Evolutionary conservation across 2,888 invertebrate genomes (phyloP).

Genomic region (Vesta saturnalis): DNA sequence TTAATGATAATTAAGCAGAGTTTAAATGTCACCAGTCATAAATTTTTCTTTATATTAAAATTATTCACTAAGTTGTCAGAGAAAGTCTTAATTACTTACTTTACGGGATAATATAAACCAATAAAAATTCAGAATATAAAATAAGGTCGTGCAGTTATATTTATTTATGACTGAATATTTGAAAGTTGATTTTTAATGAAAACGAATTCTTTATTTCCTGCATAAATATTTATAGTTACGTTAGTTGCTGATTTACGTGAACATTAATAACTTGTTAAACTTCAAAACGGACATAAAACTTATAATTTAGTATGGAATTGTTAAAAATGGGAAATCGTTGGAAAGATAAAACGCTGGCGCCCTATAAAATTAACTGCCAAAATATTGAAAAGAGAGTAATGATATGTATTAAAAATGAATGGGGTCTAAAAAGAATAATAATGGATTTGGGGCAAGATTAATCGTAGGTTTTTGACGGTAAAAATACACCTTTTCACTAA

Average conservation of each 20-base stretch:
- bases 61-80: slow-evolving; percentile 28
- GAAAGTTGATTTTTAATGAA: slow-evolving; percentile 23
- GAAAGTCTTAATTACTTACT: slow-evolving; percentile 24
- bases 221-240: slow-evolving; percentile 15
- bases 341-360: slow-evolving; percentile 46
- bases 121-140: slow-evolving; percentile 21
- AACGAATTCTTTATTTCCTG: slow-evolving; percentile 16
- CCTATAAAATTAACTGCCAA: slow-evolving; percentile 50
- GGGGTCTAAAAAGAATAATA: slow-evolving; percentile 44
- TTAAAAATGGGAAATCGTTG: slow-evolving; percentile 29
- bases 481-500: slow-evolving; percentile 43
- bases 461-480: slow-evolving; percentile 41
- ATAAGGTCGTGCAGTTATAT: slow-evolving; percentile 20
- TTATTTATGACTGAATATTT: slow-evolving; percentile 24
- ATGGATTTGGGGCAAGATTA: slow-evolving; percentile 44
- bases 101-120: slow-evolving; percentile 14
- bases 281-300: slow-evolving; percentile 21
- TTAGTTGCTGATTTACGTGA: slow-evolving; percentile 12
- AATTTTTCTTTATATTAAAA: slow-evolving; percentile 51
- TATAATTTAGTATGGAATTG: slow-evolving; percentile 25
- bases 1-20: slow-evolving; percentile 56
- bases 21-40: slow-evolving; percentile 55
- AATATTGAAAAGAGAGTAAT: slow-evolving; percentile 49
- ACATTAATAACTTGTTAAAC: slow-evolving; percentile 17
- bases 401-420: slow-evolving; percentile 47